These are phyloP conservation scores for Drosophila novamexicana DNA, from an alignment of 1,140 invertebrate species.

Conservation along the genomic window DNA sequence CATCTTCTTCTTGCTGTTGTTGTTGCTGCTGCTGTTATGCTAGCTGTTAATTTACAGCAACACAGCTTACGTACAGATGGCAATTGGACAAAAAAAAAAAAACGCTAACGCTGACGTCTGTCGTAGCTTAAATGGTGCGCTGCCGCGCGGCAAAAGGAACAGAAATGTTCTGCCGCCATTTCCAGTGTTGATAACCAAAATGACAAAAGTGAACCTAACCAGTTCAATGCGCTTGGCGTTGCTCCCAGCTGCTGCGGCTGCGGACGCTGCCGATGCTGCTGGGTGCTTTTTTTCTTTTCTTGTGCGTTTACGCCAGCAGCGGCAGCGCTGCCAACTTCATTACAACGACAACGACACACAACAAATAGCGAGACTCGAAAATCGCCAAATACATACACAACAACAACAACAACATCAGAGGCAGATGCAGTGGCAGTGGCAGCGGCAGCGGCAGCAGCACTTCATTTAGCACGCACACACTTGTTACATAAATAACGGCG, in stretches of 20 bases:
- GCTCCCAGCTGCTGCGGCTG: constrained; percentile 15
- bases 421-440: constrained; percentile 42
- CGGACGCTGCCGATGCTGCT: not conserved
- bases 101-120: constrained; percentile 22
- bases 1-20: not conserved
- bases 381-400: constrained; percentile 55
- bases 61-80: constrained; percentile 12
- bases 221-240: constrained; percentile 74
- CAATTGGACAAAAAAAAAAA: constrained; percentile 22
- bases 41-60: constrained; percentile 30
- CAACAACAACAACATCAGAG: constrained; percentile 22
- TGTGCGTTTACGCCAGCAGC: constrained; percentile 1
- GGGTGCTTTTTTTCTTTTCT: constrained; percentile 41
- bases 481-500: constrained; percentile 82
- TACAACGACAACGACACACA: constrained; percentile 40
- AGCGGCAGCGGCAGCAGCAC: constrained; percentile 44
- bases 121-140: constrained; percentile 37
- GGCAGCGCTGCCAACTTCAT: constrained; percentile 32
- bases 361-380: constrained; percentile 33
- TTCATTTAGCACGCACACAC: constrained; percentile 75
- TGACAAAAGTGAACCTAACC: constrained; percentile 63
- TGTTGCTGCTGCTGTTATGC: constrained; percentile 9
- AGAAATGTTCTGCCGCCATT: constrained; percentile 38
- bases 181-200: constrained; percentile 67
- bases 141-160: constrained; percentile 14